Percentiles rank a stretch among this genome's conserved stretches.
These are phyloP conservation scores for Smithornis capensis DNA, from an alignment of 2,113 vertebrate species.

Conservation along the genomic window DNA sequence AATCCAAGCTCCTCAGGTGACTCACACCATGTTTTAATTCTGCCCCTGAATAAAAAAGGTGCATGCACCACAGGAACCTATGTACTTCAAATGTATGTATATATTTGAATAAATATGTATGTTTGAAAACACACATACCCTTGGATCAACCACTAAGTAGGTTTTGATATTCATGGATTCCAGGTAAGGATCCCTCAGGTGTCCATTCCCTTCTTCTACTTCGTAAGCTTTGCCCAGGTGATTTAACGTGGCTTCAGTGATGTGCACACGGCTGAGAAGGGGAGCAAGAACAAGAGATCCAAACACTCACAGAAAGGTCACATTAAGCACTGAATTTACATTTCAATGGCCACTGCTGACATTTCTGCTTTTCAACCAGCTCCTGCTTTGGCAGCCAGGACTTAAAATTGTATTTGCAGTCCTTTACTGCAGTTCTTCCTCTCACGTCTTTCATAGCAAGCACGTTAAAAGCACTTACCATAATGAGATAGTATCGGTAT, in stretches of 20 bases:
- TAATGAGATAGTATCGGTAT: not conserved
- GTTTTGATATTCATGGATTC: conserved; percentile 89
- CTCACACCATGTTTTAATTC: not conserved
- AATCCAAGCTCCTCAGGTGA: not conserved
- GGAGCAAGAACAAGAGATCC: conserved; percentile 33
- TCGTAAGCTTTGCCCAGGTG: conserved; percentile 94
- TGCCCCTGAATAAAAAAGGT: not conserved
- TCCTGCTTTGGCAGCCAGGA: conserved; percentile 29
- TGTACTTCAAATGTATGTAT: not conserved
- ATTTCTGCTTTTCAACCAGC: conserved; percentile 31
- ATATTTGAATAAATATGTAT: not conserved
- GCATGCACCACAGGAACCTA: not conserved
- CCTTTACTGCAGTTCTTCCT: not conserved
- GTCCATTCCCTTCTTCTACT: conserved; percentile 93
- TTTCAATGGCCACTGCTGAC: conserved; percentile 42
- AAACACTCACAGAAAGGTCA: conserved; percentile 45
- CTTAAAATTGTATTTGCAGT: not conserved
- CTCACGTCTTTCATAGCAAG: not conserved
- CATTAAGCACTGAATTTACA: conserved; percentile 52
- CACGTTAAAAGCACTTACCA: not conserved
- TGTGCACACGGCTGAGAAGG: conserved; percentile 88
- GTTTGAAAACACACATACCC: conserved; percentile 71
- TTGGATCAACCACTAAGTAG: conserved; percentile 92
- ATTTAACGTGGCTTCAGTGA: conserved; percentile 93
- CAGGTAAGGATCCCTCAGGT: conserved; percentile 88